Evolutionary conservation across 2,888 invertebrate species (phyloP).

Genomic region (Neelides folsomi): DNA sequence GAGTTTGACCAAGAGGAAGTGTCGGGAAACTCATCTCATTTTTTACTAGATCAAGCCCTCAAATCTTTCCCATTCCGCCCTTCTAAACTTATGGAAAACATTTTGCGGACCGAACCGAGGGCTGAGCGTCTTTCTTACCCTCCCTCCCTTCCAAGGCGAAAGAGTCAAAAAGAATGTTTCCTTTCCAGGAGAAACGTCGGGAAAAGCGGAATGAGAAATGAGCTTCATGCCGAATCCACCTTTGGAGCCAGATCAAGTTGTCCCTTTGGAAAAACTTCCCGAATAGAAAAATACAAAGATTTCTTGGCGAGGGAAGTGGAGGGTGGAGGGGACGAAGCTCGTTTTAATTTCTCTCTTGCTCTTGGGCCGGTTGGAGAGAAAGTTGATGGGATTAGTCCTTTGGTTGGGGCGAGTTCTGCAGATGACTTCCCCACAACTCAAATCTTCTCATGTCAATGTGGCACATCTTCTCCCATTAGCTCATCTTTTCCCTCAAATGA

Average conservation of each 20-base stretch:
- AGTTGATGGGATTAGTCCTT: background rate
- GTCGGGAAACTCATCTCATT: constrained; percentile 4
- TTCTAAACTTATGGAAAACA: constrained; percentile 21
- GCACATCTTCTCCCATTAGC: constrained; percentile 6
- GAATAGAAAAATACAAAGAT: constrained; percentile 19
- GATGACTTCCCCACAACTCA: constrained; percentile 2
- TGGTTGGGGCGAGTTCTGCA: background rate
- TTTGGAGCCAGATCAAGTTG: too few species aligned
- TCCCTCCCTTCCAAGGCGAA: too few species aligned
- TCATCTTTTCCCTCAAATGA: constrained; percentile 8
- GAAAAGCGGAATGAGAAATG: constrained; percentile 3
- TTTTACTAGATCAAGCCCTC: constrained; percentile 5
- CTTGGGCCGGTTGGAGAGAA: background rate
- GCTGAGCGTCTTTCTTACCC: constrained; percentile 1
- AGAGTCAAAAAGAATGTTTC: too few species aligned
- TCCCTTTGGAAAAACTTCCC: constrained; percentile 11
- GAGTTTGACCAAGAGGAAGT: constrained; percentile 7
- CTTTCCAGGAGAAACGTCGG: background rate
- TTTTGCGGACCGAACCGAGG: constrained; percentile 11
- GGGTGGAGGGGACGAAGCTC: background rate
- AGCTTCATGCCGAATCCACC: too few species aligned
- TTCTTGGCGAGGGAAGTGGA: background rate
- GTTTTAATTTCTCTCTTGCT: background rate
- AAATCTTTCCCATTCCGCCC: background rate
- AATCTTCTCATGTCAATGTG: constrained; percentile 14